Evolutionary conservation across 1,140 invertebrate species (phyloP), one percentile per base, ranked within the genome.

Genomic region (Neomicropteryx cornuta): DNA sequence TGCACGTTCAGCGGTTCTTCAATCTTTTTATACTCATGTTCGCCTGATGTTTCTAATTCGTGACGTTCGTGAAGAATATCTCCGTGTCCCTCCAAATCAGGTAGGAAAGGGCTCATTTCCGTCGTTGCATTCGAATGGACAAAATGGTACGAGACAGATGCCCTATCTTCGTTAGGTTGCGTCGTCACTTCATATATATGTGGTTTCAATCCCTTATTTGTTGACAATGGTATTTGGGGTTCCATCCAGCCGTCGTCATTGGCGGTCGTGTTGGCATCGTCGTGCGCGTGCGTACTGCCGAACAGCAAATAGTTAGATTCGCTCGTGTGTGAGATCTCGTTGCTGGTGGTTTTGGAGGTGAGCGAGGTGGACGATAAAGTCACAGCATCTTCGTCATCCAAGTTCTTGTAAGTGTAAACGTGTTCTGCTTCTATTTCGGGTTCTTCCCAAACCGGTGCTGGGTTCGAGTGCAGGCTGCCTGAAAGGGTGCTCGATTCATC

Each of bases 81-180:
- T 1, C 72, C 61, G 18, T 72, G 56, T 19, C 60, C 73, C 56
- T 74, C 73, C 17, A 71, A 56, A 48, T 79, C 75, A 5, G 76
- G 71, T 44, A 77, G 53, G 44, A 74, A 79, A 14, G 76, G 76
- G 40, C 72, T 76, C 74, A 77, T 77, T 45, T 75, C 67, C 6
- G 58, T 62, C 61, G 38, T 65, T 60, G 19, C 62, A 60, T 28
- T 57, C 56, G 33, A 58, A 56, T 41, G 63, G 58, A 16, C 52
- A 40, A 17, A 56, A 52, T 16, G 52, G 53, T 1, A 47, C 20
- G 44, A n/a, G n/a, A n/a, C n/a, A n/a, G n/a, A n/a, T n/a, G n/a
- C n/a, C n/a, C n/a, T n/a, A n/a, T n/a, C n/a, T n/a, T n/a, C n/a
- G n/a, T n/a, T n/a, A n/a, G n/a, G n/a, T n/a, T n/a, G n/a, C n/a